Evolutionary conservation across 2,797 vertebrate species (phyloP), one percentile per base, ranked within the genome.

Genomic region (Hyperoplus immaculatus): DNA sequence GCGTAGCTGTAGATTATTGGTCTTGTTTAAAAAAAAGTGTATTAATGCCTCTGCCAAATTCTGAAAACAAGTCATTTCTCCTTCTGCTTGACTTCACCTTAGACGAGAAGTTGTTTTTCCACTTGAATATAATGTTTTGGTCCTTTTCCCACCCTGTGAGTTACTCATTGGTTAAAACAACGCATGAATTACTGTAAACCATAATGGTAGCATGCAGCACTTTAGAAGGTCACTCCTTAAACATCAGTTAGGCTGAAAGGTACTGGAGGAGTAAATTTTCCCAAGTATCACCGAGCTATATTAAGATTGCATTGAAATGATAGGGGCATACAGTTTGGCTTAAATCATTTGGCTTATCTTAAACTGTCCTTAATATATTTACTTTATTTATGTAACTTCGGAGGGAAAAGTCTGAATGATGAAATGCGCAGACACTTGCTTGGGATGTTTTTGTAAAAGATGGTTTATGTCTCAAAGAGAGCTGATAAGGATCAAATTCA

Each of bases 171-270:
- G 15, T 47, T 63, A 62, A 73, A 82, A 84, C 1, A 51, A 43
- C 1, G 2, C 66, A 66, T 86, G 72, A 49, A 81, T 84, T 74
- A 78, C 18, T 9, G 43, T 56, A 56, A 58, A 78, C 65, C 21
- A 38, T 75, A 69, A 61, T 61, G 38, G 72, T 12, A 61, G 60
- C 36, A 61, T 43, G 21, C 54, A 78, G 18, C 54, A 39, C 54
- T 54, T 72, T 13, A 75, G 49, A n/a, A 53, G 21, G 3, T 7
- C 54, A 72, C 70, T 53, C 60, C 60, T 77, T 69, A 18, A 69
- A 80, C 66, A 67, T 59, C 61, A 53, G 36, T 72, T 70, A 56
- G 57, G 36, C 16, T 78, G 43, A 74, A 64, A 63, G 46, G 9
- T 46, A 43, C 8, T 14, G 50, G 15, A 46, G 64, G 58, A 81